Percentiles rank a stretch among this genome's conserved stretches.
These are phyloP conservation scores for Orthosia cruda DNA, from an alignment of 2,888 invertebrate species.

Conservation along the genomic window DNA sequence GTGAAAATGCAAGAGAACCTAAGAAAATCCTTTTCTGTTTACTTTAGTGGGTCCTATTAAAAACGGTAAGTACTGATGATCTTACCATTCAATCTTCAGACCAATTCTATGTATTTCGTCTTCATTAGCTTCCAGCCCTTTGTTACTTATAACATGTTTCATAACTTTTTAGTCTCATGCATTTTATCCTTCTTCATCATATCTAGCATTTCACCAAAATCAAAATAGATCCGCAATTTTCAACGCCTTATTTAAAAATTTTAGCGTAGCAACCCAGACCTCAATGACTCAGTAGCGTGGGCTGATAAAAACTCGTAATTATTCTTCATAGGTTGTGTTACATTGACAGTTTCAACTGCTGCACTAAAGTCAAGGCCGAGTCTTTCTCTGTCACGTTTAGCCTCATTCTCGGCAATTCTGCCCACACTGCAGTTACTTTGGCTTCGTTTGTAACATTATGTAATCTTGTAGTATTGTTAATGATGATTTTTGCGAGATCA, in stretches of 20 bases:
- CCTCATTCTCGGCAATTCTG: conserved; percentile 63
- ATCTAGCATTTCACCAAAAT: neutral
- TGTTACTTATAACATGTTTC: no score
- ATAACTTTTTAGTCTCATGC: no score
- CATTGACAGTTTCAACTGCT: conserved; percentile 52
- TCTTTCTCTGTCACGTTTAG: conserved; percentile 58
- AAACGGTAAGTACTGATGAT: neutral
- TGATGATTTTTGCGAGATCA: conserved; percentile 10
- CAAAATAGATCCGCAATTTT: neutral
- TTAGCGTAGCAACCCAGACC: conserved; percentile 60
- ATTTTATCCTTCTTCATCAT: no score
- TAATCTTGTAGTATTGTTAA: conserved; percentile 18
- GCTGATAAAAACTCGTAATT: conserved; percentile 78
- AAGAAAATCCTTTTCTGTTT: no score
- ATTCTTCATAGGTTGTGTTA: conserved; percentile 68
- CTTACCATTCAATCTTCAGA: neutral
- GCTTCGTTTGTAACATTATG: conserved; percentile 48
- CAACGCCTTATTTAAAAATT: conserved; percentile 13
- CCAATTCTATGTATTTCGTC: neutral
- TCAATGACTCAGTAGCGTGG: conserved; percentile 81
- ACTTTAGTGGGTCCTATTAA: neutral
- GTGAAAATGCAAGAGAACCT: neutral
- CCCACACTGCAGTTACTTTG: conserved; percentile 37
- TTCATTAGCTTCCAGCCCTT: no score
- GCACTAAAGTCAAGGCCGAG: conserved; percentile 41